phyloP scores from a whole-genome alignment of 1,140 invertebrate species.

The Notospermus geniculatus region DNA sequence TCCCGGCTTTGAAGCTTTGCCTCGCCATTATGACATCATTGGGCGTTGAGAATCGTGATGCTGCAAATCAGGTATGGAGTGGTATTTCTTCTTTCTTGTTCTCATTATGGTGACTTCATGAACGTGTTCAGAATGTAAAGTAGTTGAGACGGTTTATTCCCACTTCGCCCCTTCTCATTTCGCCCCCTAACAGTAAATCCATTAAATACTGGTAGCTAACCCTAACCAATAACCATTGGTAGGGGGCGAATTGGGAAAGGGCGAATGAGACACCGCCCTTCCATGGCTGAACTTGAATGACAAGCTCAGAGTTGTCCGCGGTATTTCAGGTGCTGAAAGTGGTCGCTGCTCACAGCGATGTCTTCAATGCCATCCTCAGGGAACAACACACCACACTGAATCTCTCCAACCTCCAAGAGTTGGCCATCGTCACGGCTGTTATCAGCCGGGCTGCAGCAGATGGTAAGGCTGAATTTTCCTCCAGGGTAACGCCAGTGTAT shows the following conservation, averaged over 20 bases:
- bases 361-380: slow-evolving; percentile 73
- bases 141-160: no score
- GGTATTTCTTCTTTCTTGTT: no score
- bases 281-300: no score
- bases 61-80: slow-evolving; percentile 65
- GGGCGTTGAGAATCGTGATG: slow-evolving; percentile 75
- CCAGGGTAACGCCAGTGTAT: not conserved
- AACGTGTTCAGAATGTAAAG: no score
- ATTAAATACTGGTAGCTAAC: no score
- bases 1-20: slow-evolving; percentile 76
- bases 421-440: slow-evolving; percentile 73
- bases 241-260: no score
- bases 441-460: slow-evolving; percentile 72
- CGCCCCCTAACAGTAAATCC: no score
- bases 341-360: slow-evolving; percentile 76
- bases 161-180: no score
- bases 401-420: slow-evolving; percentile 64
- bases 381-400: slow-evolving; percentile 67
- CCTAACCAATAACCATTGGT: no score
- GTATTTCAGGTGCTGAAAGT: slow-evolving; percentile 69
- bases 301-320: no score
- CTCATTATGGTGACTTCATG: no score
- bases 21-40: slow-evolving; percentile 77
- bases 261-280: no score
- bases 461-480: slow-evolving; percentile 46